These are phyloP conservation scores for Aphidoletes aphidimyza DNA, from an alignment of 2,888 invertebrate species.

Conservation along the genomic window DNA sequence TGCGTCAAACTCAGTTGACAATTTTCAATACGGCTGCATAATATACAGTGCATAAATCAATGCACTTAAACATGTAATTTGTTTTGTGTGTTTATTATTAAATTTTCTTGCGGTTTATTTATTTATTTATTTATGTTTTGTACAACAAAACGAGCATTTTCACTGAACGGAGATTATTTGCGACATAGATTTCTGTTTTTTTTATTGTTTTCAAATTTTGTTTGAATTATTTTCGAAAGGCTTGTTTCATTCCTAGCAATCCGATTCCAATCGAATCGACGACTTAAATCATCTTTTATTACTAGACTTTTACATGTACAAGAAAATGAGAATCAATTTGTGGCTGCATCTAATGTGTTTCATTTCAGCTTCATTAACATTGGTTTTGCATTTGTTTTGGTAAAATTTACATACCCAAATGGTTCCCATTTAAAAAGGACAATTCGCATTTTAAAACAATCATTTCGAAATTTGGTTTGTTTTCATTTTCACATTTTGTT, in stretches of 20 bases:
- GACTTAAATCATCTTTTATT: not conserved
- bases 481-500: not conserved
- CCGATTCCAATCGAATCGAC: not conserved
- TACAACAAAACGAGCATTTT: constrained; percentile 2
- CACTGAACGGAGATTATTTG: constrained; percentile 13
- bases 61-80: too few relatives aligned
- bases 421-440: not conserved
- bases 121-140: not conserved
- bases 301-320: not conserved
- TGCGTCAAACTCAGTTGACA: too few relatives aligned
- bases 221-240: not conserved
- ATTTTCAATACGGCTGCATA: too few relatives aligned
- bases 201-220: not conserved
- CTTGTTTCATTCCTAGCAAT: too few relatives aligned
- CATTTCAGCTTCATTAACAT: not conserved
- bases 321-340: not conserved
- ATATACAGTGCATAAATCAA: too few relatives aligned
- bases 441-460: not conserved
- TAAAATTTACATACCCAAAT: constrained; percentile 26
- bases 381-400: not conserved
- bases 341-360: not conserved
- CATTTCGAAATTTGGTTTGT: too few relatives aligned
- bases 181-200: not conserved
- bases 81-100: not conserved
- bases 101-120: not conserved